phyloP scores from a whole-genome alignment of 1,140 invertebrate genomes.

The Oedothorax gibbosus region DNA sequence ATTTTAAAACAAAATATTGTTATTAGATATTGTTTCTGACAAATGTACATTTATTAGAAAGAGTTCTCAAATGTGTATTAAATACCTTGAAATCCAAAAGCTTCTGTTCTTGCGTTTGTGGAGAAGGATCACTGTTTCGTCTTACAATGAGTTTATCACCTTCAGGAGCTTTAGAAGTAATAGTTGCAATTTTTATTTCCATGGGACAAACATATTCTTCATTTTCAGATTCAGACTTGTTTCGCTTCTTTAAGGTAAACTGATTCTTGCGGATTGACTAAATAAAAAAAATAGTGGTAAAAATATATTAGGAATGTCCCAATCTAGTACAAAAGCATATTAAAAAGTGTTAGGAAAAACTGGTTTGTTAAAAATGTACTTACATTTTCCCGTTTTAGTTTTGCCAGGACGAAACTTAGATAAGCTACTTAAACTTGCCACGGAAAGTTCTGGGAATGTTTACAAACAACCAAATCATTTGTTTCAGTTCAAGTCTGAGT shows the following conservation, averaged over 20 bases:
- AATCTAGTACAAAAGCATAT: too few species aligned
- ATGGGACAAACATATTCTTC: constrained; percentile 58
- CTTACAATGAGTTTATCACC: constrained; percentile 42
- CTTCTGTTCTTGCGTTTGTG: constrained; percentile 43
- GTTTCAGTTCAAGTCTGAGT: too few species aligned
- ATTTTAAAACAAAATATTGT: not conserved
- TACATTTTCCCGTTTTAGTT: too few species aligned
- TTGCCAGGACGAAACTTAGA: too few species aligned
- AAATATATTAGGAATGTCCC: too few species aligned
- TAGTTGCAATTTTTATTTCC: constrained; percentile 28
- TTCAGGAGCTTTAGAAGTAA: constrained; percentile 9
- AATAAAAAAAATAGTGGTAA: too few species aligned
- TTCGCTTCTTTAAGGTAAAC: constrained; percentile 51
- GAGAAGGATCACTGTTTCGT: constrained; percentile 52
- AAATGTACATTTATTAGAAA: not conserved
- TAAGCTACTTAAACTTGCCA: too few species aligned
- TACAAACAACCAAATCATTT: too few species aligned
- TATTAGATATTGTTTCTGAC: not conserved
- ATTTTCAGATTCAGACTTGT: constrained; percentile 33
- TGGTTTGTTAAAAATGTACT: too few species aligned
- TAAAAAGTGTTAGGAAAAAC: not conserved
- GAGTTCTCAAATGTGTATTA: not conserved
- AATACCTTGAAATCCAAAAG: constrained; percentile 42
- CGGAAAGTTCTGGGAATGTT: too few species aligned
- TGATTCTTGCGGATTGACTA: constrained; percentile 40